Evolutionary conservation across 1,140 invertebrate genomes (phyloP), one percentile per base, ranked within the genome.

Genomic region (Propsilocerus akamusi): DNA sequence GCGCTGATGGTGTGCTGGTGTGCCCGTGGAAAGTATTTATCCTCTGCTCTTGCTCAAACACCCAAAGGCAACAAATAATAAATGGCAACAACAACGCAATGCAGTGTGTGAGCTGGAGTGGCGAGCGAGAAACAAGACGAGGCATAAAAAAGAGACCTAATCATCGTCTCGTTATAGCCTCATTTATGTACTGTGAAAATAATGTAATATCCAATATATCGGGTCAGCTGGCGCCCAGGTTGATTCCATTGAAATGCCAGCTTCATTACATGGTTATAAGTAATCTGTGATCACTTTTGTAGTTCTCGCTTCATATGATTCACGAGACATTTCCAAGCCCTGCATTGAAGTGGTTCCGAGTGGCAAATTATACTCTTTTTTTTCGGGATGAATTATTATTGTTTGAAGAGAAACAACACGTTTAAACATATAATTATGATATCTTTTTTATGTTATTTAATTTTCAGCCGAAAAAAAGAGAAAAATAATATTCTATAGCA

Each of bases 381-480:
- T 41, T 41, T 41, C 34, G 34, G 34, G 34, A 41, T 41, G 14
- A 41, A 41, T 41, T 41, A 41, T 41, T 41, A 41, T 41, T 41
- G 34, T 41, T 41, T 41, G 34, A n/a, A n/a, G 14, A 41, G 34
- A 41, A 41, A 41, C 34, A 41, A 41, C 34, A 41, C 34, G 34
- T 41, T n/a, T 41, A 41, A 41, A 41, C 34, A 41, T 41, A 41
- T 41, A 41, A 41, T 41, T 41, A 41, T 41, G 34, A 41, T 41
- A 41, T n/a, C n/a, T n/a, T n/a, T n/a, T n/a, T n/a, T n/a, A n/a
- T n/a, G n/a, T n/a, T n/a, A n/a, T n/a, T n/a, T 41, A 41, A 41
- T 20, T 41, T 41, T 41, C 34, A 41, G 20, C 34, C 34, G 34
- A 37, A 37, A 37, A n/a, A 41, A 41, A 41, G 14, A 30, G 14